These are phyloP conservation scores for Tetranychus urticae DNA, from an alignment of 1,140 invertebrate species.

Conservation along the genomic window DNA sequence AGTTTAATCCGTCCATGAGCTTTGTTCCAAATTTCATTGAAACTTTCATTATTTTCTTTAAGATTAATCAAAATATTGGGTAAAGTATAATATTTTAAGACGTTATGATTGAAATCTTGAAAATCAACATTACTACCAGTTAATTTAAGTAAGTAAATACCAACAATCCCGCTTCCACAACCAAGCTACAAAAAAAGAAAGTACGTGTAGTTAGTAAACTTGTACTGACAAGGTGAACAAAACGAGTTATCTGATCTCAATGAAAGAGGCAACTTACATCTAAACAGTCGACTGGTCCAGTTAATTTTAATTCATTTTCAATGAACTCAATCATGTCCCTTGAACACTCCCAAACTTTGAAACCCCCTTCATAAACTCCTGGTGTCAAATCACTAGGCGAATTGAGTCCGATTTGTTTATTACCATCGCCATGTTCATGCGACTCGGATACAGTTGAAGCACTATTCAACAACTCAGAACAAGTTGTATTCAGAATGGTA, in stretches of 20 bases:
- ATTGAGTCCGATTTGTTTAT: not conserved
- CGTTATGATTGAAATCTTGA: constrained; percentile 8
- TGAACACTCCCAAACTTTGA: constrained; percentile 8
- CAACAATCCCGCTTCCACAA: constrained; percentile 7
- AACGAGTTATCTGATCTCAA: not conserved
- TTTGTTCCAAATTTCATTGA: not conserved
- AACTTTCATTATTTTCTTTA: too few species aligned
- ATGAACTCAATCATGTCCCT: not conserved
- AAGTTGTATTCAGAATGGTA: too few species aligned
- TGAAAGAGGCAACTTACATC: constrained; percentile 1
- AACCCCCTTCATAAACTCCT: constrained; percentile 9
- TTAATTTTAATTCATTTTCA: not conserved
- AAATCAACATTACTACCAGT: constrained; percentile 1
- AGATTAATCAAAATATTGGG: constrained; percentile 4
- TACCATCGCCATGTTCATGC: too few species aligned
- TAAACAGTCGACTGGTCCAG: not conserved
- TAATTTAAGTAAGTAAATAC: not conserved
- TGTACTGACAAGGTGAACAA: not conserved
- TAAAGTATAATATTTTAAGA: constrained; percentile 4
- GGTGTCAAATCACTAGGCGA: constrained; percentile 1
- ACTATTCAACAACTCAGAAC: too few species aligned
- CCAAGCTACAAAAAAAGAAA: constrained; percentile 1
- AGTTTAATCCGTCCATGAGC: not conserved
- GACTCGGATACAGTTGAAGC: too few species aligned
- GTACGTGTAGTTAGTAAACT: not conserved